Percentiles rank a stretch among this genome's conserved stretches.
phyloP scores from a whole-genome alignment of 2,797 vertebrate genomes.

The Tapirus indicus region DNA sequence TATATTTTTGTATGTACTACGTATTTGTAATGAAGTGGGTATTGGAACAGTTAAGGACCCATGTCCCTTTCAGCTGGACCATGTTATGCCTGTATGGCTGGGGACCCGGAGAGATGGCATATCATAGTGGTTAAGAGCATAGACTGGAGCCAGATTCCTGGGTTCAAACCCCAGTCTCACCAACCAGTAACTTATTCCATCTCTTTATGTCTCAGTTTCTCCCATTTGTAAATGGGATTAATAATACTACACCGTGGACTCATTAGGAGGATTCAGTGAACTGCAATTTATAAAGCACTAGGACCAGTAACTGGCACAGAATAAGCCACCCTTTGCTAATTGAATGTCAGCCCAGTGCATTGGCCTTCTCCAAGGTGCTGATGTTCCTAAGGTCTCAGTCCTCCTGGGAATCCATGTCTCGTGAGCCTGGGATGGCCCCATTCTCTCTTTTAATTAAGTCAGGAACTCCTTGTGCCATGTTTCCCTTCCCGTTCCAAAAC shows the following conservation, averaged over 20 bases:
- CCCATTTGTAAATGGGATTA: not conserved
- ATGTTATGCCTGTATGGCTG: not conserved
- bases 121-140: not conserved
- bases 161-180: not conserved
- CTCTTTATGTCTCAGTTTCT: not conserved
- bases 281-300: not conserved
- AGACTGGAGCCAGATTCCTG: not conserved
- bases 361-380: constrained; percentile 61
- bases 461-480: not conserved
- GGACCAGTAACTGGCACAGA: not conserved
- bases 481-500: not conserved
- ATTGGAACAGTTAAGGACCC: not conserved
- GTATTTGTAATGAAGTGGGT: not conserved
- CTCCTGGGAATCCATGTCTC: not conserved
- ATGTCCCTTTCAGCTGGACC: not conserved
- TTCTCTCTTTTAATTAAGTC: not conserved
- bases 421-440: too few relatives aligned
- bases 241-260: not conserved
- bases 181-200: not conserved
- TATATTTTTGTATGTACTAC: too few relatives aligned
- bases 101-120: not conserved
- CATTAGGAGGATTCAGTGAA: not conserved
- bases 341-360: accelerated
- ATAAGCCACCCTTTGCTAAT: not conserved
- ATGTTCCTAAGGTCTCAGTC: not conserved